Evolutionary conservation across 2,888 invertebrate genomes (phyloP).

Genomic region (Brassicogethes aeneus): DNA sequence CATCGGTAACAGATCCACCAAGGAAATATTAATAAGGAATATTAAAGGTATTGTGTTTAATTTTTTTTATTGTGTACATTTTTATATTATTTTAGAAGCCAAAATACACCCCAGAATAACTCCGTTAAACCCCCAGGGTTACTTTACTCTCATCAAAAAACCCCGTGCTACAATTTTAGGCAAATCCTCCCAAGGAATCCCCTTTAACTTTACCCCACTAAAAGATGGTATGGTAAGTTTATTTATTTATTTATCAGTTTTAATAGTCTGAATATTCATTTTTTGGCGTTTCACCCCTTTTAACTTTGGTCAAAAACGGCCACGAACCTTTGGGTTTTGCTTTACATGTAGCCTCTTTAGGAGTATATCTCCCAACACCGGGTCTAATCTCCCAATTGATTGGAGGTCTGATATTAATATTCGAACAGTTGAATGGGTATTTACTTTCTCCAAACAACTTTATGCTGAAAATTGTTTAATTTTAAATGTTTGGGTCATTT

Average conservation of each 20-base stretch:
- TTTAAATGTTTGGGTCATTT: no score
- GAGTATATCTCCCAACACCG: neutral
- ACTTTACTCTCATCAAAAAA: no score
- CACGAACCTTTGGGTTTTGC: neutral
- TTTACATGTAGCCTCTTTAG: neutral
- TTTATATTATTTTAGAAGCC: no score
- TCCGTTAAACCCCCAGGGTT: no score
- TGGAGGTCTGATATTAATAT: neutral
- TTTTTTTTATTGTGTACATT: neutral
- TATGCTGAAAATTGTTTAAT: neutral
- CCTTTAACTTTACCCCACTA: no score
- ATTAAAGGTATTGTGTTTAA: neutral
- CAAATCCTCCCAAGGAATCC: no score
- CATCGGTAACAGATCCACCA: conserved; percentile 11
- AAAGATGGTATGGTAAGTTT: neutral
- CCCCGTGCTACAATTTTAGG: no score
- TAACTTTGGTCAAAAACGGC: neutral
- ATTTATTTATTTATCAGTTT: no score
- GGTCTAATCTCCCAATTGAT: neutral
- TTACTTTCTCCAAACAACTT: neutral
- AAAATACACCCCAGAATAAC: no score
- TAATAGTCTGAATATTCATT: no score
- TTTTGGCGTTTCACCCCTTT: no score
- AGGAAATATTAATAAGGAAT: neutral
- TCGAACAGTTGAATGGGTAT: neutral